phyloP scores from a whole-genome alignment of 2,888 invertebrate genomes.

The Lissocephala sabroskyi region DNA sequence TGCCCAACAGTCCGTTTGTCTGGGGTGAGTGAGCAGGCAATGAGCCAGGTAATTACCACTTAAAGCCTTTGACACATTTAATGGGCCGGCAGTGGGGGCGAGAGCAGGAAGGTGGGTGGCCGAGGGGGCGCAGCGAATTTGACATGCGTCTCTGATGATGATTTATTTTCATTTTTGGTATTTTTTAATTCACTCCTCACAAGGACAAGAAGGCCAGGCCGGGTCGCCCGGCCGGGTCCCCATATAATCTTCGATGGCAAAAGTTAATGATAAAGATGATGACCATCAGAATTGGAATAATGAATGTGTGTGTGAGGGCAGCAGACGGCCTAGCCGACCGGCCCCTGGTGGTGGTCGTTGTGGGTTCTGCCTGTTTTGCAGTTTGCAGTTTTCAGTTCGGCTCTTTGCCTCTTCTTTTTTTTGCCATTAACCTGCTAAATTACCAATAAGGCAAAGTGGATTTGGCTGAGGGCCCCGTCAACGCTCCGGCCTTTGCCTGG shows the following conservation, averaged over 20 bases:
- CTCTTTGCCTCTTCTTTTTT: slow-evolving; percentile 37
- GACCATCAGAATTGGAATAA: slow-evolving; percentile 58
- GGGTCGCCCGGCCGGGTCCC: slow-evolving; percentile 17
- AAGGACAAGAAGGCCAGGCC: slow-evolving; percentile 6
- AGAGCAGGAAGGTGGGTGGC: too few species aligned
- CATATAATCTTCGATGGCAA: slow-evolving; percentile 57
- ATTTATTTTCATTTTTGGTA: slow-evolving; percentile 56
- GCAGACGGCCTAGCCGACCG: too few species aligned
- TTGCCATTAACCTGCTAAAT: slow-evolving; percentile 58
- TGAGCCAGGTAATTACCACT: slow-evolving; percentile 32
- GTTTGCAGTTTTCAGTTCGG: slow-evolving; percentile 7
- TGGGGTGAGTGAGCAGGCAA: slow-evolving; percentile 1
- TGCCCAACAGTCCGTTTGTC: too few species aligned
- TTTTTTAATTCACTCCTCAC: slow-evolving; percentile 58
- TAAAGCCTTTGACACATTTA: slow-evolving; percentile 35
- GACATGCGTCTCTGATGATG: slow-evolving; percentile 59
- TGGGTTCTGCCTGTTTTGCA: slow-evolving; percentile 36
- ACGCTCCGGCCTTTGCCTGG: not conserved
- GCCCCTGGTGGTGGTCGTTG: slow-evolving; percentile 26
- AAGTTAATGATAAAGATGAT: slow-evolving; percentile 58
- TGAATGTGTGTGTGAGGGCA: slow-evolving; percentile 37
- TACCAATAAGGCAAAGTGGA: slow-evolving; percentile 60
- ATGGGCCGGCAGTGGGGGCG: too few species aligned
- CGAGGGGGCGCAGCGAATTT: slow-evolving; percentile 53
- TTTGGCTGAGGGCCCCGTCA: too few species aligned